Evolutionary conservation across 2,113 vertebrate species (phyloP).

Genomic region (Fukomys damarensis): DNA sequence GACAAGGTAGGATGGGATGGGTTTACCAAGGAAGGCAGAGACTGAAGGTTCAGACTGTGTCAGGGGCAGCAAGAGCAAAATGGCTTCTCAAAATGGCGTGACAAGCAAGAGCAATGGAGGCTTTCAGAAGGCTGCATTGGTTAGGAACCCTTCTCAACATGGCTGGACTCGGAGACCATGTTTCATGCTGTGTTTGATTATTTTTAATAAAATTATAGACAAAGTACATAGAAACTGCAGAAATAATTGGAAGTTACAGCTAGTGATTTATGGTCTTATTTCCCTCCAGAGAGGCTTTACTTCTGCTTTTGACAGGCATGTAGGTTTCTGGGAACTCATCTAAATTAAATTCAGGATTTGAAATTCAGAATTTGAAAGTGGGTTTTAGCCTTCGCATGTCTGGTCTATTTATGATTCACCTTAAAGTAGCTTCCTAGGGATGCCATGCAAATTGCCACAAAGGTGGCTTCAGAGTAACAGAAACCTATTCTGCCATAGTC

Average conservation of each 20-base stretch:
- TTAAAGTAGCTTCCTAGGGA: neutral
- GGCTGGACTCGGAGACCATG: neutral
- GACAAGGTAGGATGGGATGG: neutral
- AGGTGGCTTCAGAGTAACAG: neutral
- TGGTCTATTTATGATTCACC: neutral
- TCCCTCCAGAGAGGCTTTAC: neutral
- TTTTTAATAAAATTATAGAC: neutral
- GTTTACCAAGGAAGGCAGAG: neutral
- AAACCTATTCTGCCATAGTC: neutral
- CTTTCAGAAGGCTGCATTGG: neutral
- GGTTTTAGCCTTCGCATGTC: neutral
- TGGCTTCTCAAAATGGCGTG: neutral
- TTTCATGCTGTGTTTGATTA: neutral
- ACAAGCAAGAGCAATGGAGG: neutral
- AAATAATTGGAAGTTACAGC: neutral
- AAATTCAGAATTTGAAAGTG: neutral
- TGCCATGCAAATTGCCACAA: neutral
- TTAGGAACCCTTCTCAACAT: neutral
- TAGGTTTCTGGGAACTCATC: neutral
- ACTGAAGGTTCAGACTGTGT: neutral
- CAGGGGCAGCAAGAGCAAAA: neutral
- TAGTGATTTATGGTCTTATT: neutral
- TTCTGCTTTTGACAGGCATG: neutral
- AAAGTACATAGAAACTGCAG: neutral
- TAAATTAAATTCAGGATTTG: neutral